phyloP scores from a whole-genome alignment of 1,140 invertebrate species.

The Armadillidium nasatum region DNA sequence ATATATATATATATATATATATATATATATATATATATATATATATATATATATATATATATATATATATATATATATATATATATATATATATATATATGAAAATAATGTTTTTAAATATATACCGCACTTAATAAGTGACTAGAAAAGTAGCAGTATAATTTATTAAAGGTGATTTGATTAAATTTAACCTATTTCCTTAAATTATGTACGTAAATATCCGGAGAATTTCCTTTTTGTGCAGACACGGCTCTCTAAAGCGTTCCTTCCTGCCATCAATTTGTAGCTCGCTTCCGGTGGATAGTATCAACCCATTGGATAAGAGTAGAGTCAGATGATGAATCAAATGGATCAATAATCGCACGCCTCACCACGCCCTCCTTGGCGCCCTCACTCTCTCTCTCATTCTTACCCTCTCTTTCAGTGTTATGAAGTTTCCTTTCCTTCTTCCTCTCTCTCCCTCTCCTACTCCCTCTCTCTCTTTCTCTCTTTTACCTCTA shows the following conservation, averaged over 20 bases:
- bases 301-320: background rate
- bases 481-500: background rate
- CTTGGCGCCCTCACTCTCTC: background rate
- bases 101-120: too few species aligned
- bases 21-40: too few species aligned
- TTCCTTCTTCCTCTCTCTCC: background rate
- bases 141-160: too few species aligned
- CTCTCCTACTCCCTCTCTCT: background rate
- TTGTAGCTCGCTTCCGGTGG: background rate
- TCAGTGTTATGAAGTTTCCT: background rate
- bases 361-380: conserved; percentile 6
- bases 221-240: background rate
- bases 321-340: background rate
- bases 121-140: too few species aligned
- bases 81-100: too few species aligned
- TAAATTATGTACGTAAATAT: too few species aligned
- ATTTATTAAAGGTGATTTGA: too few species aligned
- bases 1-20: too few species aligned
- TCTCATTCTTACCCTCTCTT: background rate
- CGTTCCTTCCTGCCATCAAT: background rate
- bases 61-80: too few species aligned
- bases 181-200: too few species aligned
- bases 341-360: conserved; percentile 11
- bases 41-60: too few species aligned
- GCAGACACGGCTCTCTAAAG: background rate